phyloP scores from a whole-genome alignment of 2,797 vertebrate genomes.

The Lepilemur septentrionalis region DNA sequence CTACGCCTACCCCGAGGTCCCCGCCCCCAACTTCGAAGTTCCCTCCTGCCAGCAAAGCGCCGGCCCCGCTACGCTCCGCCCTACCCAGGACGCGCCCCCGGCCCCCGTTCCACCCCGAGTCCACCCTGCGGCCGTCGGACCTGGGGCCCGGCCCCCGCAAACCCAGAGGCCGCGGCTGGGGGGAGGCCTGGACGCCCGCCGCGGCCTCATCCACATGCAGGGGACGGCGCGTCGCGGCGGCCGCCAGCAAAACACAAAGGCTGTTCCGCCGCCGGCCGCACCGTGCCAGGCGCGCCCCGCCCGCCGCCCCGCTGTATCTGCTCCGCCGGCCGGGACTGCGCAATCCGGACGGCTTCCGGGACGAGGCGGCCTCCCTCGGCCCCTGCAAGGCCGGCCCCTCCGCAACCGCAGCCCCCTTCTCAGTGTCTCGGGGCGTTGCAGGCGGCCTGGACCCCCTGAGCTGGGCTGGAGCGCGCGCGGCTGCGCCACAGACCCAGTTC shows the following conservation, averaged over 20 bases:
- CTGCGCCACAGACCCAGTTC: not conserved
- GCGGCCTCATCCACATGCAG: conserved; percentile 77
- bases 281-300: conserved; percentile 63
- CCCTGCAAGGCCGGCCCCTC: not conserved
- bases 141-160: not conserved
- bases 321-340: not conserved
- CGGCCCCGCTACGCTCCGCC: not conserved
- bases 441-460: not conserved
- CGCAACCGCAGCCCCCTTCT: not conserved
- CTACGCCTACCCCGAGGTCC: not conserved
- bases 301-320: conserved; percentile 4
- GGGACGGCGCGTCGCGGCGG: conserved; percentile 68
- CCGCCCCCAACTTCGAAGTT: not conserved
- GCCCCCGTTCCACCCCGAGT: rapidly evolving
- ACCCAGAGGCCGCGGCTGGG: not conserved
- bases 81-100: not conserved
- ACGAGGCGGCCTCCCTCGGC: not conserved
- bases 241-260: conserved; percentile 73
- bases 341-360: not conserved
- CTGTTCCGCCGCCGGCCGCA: conserved; percentile 67
- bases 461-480: too few species aligned
- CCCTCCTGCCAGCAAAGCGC: not conserved
- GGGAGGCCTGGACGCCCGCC: not conserved
- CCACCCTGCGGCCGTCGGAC: not conserved
- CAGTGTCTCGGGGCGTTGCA: not conserved